Evolutionary conservation across 2,113 vertebrate species (phyloP).

Genomic region (Rana temporaria): DNA sequence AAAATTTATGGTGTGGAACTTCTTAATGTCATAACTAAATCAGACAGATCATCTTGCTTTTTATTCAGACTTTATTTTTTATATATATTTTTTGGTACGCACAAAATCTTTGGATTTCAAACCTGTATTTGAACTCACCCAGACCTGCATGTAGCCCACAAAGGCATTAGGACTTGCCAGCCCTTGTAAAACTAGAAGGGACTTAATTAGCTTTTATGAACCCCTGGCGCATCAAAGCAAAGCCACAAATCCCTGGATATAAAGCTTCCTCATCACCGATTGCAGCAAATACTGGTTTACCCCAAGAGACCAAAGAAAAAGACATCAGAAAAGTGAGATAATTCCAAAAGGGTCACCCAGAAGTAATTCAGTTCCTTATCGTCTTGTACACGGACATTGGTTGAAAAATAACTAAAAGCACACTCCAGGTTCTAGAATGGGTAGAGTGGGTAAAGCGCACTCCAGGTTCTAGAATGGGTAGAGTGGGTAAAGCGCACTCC

Average conservation of each 20-base stretch:
- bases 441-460: not conserved
- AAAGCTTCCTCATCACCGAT: slow-evolving; percentile 4
- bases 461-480: too few relatives aligned
- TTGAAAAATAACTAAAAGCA: not conserved
- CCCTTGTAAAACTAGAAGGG: too few relatives aligned
- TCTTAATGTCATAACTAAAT: too few relatives aligned
- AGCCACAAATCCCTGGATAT: not conserved
- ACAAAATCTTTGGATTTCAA: too few relatives aligned
- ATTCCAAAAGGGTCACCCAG: not conserved
- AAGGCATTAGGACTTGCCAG: too few relatives aligned
- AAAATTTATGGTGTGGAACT: too few relatives aligned
- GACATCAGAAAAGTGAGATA: not conserved
- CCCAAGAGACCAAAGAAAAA: not conserved
- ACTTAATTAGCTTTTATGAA: not conserved
- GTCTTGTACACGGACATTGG: not conserved
- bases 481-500: not conserved
- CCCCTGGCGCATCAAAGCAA: not conserved
- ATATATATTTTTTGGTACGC: too few relatives aligned
- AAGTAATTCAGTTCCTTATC: not conserved
- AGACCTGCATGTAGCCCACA: too few relatives aligned
- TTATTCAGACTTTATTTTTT: too few relatives aligned
- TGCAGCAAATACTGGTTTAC: not conserved
- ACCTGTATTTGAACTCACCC: too few relatives aligned
- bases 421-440: not conserved
- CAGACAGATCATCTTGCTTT: too few relatives aligned